Evolutionary conservation across 2,797 vertebrate genomes (phyloP).

Genomic region (Pelochelys cantorii): DNA sequence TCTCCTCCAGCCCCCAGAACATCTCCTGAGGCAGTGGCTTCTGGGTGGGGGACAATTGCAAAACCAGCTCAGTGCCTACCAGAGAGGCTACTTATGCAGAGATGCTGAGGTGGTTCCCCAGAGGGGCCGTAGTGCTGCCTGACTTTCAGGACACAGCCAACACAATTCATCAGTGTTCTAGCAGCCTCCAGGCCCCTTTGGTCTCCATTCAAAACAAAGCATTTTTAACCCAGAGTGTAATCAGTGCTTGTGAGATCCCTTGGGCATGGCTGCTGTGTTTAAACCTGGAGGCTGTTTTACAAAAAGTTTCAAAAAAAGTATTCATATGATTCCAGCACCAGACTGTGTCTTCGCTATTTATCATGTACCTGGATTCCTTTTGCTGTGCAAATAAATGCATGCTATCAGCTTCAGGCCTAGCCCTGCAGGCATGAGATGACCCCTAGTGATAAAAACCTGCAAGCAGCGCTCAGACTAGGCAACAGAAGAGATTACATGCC

Average conservation of each 20-base stretch:
- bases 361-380: neutral
- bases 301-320: neutral
- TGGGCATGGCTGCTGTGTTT: accelerated
- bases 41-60: neutral
- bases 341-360: neutral
- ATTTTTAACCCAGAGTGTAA: neutral
- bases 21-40: neutral
- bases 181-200: too few species aligned
- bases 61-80: neutral
- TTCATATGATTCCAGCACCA: neutral
- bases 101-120: too few species aligned
- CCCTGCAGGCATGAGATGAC: neutral
- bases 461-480: neutral
- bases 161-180: too few species aligned
- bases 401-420: accelerated
- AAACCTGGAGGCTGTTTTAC: neutral
- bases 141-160: neutral
- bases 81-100: neutral
- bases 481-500: neutral
- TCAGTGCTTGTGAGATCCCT: neutral
- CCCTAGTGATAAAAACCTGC: neutral
- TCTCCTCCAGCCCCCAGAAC: neutral
- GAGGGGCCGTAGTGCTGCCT: too few species aligned
- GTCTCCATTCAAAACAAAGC: neutral
- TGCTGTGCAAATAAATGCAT: accelerated